These are phyloP conservation scores for Nasonia vitripennis DNA, from an alignment of 1,140 invertebrate species.

Conservation along the genomic window DNA sequence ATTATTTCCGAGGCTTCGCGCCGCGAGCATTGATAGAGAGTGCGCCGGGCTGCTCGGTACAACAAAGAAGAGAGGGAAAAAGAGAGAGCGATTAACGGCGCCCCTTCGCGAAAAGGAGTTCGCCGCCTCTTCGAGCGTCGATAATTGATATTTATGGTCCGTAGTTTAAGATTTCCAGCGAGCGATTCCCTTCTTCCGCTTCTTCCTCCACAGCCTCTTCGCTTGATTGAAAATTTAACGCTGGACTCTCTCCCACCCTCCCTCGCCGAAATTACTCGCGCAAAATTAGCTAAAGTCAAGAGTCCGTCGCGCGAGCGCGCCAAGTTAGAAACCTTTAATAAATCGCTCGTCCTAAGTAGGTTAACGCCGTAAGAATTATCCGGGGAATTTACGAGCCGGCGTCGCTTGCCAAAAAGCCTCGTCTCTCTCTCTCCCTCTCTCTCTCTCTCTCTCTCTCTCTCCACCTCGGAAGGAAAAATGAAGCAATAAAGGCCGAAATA, in stretches of 20 bases:
- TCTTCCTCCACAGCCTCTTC: too few relatives aligned
- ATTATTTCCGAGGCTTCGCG: neutral
- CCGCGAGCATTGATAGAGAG: neutral
- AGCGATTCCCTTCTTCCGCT: neutral
- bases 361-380: constrained; percentile 37
- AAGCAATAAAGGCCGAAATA: too few relatives aligned
- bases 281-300: neutral
- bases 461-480: too few relatives aligned
- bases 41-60: too few relatives aligned
- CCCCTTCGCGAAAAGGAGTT: constrained; percentile 22
- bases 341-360: constrained; percentile 30
- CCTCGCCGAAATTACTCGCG: neutral
- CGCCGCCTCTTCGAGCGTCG: constrained; percentile 23
- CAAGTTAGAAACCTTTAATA: constrained; percentile 33
- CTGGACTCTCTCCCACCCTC: too few relatives aligned
- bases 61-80: neutral
- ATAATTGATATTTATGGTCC: constrained; percentile 38
- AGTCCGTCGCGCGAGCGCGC: neutral
- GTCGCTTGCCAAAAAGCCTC: constrained; percentile 28
- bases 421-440: neutral
- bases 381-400: constrained; percentile 17
- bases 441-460: too few relatives aligned
- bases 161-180: neutral
- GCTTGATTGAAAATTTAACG: constrained; percentile 14
- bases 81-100: constrained; percentile 10